Evolutionary conservation across 2,113 vertebrate species (phyloP).

Genomic region (Chloropsis hardwickii): DNA sequence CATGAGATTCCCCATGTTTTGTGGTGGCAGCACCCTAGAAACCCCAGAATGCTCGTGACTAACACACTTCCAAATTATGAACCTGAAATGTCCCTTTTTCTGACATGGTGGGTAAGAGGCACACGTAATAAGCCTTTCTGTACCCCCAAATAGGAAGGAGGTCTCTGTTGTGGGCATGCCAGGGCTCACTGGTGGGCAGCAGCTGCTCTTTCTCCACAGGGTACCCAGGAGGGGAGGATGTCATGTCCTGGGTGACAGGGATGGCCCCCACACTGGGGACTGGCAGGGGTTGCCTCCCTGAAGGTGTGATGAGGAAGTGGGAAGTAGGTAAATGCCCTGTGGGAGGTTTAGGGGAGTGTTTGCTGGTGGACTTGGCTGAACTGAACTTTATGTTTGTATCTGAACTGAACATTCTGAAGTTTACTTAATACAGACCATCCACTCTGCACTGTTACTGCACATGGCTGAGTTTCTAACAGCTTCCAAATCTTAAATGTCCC

Average conservation of each 20-base stretch:
- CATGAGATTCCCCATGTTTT: fast-evolving
- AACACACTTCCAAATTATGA: not conserved
- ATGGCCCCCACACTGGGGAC: not conserved
- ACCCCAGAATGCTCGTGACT: not conserved
- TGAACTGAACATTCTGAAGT: not conserved
- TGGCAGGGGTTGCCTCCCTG: not conserved
- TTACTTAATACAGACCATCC: fast-evolving
- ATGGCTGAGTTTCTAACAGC: not conserved
- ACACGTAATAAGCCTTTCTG: not conserved
- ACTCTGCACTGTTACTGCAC: not conserved
- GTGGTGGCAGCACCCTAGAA: not conserved
- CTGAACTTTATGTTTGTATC: not conserved
- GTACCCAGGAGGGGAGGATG: not conserved
- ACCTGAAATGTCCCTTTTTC: not conserved
- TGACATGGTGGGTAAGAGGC: not conserved
- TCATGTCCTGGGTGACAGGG: fast-evolving
- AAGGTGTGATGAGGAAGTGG: not conserved
- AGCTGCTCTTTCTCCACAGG: not conserved
- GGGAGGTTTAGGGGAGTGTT: not conserved
- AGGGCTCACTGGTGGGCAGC: not conserved
- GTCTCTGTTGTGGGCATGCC: not conserved
- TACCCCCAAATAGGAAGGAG: not conserved
- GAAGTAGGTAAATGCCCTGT: not conserved
- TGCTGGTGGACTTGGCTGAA: not conserved
- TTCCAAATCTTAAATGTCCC: not conserved